A percentile compares a stretch with the other conserved stretches of the same genome.
phyloP scores from a whole-genome alignment of 1,140 invertebrate species.

The Macrosteles quadrilineatus region DNA sequence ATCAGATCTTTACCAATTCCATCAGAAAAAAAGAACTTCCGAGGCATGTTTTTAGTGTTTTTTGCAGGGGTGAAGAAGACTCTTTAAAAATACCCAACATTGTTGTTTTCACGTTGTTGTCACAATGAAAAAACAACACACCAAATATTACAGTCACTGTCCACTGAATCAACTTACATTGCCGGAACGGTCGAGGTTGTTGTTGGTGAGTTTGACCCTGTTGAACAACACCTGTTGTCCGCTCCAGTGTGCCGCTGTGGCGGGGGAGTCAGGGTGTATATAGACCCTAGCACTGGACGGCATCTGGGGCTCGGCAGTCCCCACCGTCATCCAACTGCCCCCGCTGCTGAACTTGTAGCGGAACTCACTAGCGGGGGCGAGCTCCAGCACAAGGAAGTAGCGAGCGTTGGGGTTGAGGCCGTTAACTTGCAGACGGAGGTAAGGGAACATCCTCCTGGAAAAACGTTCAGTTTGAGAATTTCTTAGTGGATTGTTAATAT shows the following conservation, averaged over 20 bases:
- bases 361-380: constrained; percentile 64
- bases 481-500: too few species aligned
- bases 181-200: constrained; percentile 75
- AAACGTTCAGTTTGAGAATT: too few species aligned
- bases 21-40: too few species aligned
- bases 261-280: constrained; percentile 84
- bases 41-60: too few species aligned
- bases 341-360: constrained; percentile 69
- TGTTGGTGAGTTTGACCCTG: constrained; percentile 90
- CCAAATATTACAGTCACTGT: too few species aligned
- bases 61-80: too few species aligned
- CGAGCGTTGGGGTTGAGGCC: constrained; percentile 74
- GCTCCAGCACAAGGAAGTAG: constrained; percentile 81
- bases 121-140: too few species aligned
- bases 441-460: constrained; percentile 88
- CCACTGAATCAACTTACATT: constrained; percentile 78
- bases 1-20: too few species aligned
- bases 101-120: too few species aligned
- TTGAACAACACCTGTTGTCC: constrained; percentile 78
- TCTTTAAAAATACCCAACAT: too few species aligned
- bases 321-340: constrained; percentile 70
- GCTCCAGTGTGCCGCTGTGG: constrained; percentile 84
- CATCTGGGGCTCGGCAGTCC: constrained; percentile 81
- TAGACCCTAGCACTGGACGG: constrained; percentile 65
- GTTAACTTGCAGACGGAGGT: constrained; percentile 64